Evolutionary conservation across 2,888 invertebrate species (phyloP).

Genomic region (Xanthorhoe designata): DNA sequence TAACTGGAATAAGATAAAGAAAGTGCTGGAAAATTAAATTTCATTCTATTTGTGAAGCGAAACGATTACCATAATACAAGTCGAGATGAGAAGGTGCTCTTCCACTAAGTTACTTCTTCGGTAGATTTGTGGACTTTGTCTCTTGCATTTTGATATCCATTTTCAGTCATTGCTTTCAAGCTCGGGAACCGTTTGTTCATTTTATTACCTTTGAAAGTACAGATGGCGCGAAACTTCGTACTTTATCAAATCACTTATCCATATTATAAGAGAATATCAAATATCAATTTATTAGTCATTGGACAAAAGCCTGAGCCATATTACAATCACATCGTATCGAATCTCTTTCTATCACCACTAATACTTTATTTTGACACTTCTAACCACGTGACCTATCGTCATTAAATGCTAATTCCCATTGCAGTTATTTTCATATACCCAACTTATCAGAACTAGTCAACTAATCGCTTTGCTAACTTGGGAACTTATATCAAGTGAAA

Average conservation of each 20-base stretch:
- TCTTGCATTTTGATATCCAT: conserved; percentile 28
- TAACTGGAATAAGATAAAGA: conserved; percentile 75
- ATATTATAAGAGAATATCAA: neutral
- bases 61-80: conserved; percentile 78
- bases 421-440: conserved; percentile 38
- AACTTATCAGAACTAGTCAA: conserved; percentile 31
- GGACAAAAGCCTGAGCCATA: neutral
- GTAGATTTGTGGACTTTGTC: conserved; percentile 27
- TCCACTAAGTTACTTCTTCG: conserved; percentile 33
- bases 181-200: neutral
- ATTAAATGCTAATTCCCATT: neutral
- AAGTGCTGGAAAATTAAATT: conserved; percentile 73
- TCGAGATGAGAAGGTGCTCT: conserved; percentile 62
- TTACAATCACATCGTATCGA: no score
- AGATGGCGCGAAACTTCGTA: neutral
- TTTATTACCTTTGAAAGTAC: neutral
- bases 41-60: conserved; percentile 71
- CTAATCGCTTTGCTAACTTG: conserved; percentile 35
- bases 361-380: neutral
- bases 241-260: neutral
- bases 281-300: neutral
- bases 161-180: conserved; percentile 13
- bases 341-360: neutral
- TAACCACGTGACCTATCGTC: no score
- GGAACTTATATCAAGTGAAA: conserved; percentile 41